Conservation (phyloP, 2,797 vertebrate genomes). For the Sebastes hubbsi region DNA sequence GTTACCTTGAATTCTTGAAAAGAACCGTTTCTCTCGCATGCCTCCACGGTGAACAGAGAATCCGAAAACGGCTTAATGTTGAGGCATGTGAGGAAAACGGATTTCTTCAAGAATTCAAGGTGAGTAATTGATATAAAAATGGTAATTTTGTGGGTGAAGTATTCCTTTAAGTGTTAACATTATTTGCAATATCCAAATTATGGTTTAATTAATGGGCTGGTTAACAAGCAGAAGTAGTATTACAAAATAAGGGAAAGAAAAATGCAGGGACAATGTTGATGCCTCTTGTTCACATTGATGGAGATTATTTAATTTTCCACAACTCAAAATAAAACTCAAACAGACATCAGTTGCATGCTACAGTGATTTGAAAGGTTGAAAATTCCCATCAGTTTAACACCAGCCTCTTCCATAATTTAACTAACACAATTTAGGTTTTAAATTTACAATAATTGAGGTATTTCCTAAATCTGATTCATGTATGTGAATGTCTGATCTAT, state of each 20-base stretch:
- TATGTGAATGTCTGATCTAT: slow-evolving; percentile 3
- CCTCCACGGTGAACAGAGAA: too few species aligned
- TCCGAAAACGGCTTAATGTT: neutral
- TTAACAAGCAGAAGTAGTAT: neutral
- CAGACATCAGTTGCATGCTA: neutral
- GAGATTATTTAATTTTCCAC: neutral
- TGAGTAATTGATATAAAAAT: neutral
- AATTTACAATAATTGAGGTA: neutral
- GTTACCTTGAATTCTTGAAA: too few species aligned
- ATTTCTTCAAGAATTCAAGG: neutral
- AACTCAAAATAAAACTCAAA: neutral
- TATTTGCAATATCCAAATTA: neutral
- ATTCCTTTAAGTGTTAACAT: neutral
- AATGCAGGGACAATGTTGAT: neutral
- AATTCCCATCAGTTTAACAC: too few species aligned
- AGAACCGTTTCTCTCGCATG: too few species aligned
- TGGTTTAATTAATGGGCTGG: neutral
- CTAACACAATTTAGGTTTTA: neutral
- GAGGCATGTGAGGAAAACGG: neutral
- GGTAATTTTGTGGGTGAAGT: neutral
- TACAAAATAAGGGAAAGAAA: neutral
- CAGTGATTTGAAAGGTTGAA: neutral
- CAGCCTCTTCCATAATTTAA: neutral
- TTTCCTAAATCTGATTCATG: neutral
- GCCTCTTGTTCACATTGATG: neutral